phyloP scores from a whole-genome alignment of 1,140 invertebrate genomes.

The Drosophila erecta region DNA sequence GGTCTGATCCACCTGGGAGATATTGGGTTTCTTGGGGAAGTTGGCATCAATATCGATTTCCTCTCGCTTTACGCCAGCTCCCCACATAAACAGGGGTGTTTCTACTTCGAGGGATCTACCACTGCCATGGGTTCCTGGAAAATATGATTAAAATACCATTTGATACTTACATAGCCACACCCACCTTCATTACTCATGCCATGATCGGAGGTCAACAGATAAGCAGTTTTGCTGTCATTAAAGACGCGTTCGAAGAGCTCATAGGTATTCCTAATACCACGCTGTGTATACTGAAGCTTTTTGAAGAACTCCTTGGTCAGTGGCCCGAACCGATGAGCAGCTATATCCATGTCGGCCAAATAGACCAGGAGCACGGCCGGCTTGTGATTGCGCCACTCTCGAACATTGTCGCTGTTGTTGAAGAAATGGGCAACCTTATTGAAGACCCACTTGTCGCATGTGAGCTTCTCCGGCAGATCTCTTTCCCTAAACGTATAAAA shows the following conservation, averaged over 20 bases:
- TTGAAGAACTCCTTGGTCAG: constrained; percentile 92
- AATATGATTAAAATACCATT: neutral
- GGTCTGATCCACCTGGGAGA: constrained; percentile 12
- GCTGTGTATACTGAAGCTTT: constrained; percentile 92
- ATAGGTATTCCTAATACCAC: constrained; percentile 89
- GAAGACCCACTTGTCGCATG: constrained; percentile 9
- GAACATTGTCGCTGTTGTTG: constrained; percentile 74
- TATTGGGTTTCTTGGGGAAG: neutral
- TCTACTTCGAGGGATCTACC: neutral
- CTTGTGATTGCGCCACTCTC: constrained; percentile 86
- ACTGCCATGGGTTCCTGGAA: constrained; percentile 92
- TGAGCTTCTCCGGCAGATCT: neutral
- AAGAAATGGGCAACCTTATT: constrained; percentile 86
- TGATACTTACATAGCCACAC: neutral
- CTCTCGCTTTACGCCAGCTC: constrained; percentile 12
- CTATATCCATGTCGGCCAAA: constrained; percentile 96
- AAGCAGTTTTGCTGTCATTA: constrained; percentile 92
- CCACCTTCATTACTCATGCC: constrained; percentile 98
- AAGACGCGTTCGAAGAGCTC: constrained; percentile 90
- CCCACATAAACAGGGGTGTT: constrained; percentile 21
- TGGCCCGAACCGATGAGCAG: constrained; percentile 88
- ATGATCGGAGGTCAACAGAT: constrained; percentile 98
- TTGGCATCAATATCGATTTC: neutral
- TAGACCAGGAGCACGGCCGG: constrained; percentile 94
- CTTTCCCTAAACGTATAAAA: neutral